Percentiles rank a stretch among this genome's conserved stretches.
phyloP scores from a whole-genome alignment of 2,113 vertebrate genomes.

The Phalacrocorax brasilianus region DNA sequence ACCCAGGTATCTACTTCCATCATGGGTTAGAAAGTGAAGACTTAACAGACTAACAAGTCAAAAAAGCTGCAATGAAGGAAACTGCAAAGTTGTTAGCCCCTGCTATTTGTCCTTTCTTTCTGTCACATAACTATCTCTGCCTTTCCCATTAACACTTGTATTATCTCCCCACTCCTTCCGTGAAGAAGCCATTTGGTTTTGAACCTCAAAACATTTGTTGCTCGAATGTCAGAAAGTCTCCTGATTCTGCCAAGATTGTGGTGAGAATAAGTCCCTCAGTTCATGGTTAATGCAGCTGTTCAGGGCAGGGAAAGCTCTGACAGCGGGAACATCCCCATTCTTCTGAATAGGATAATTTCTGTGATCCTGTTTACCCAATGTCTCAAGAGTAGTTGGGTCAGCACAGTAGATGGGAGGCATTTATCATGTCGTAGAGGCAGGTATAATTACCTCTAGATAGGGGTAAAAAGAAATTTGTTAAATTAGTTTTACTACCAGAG shows the following conservation, averaged over 20 bases:
- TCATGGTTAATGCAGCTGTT: rapidly evolving
- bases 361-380: background rate
- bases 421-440: background rate
- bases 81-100: background rate
- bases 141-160: background rate
- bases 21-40: background rate
- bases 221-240: background rate
- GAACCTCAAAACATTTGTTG: background rate
- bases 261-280: background rate
- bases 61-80: background rate
- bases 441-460: background rate
- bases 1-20: background rate
- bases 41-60: background rate
- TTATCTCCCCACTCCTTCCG: background rate
- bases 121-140: too few species aligned
- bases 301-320: background rate
- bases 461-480: background rate
- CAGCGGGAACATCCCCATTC: rapidly evolving
- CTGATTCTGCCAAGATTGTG: background rate
- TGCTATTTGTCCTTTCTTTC: background rate
- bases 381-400: background rate
- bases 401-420: background rate
- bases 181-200: background rate
- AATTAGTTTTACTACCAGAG: background rate
- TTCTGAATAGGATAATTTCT: background rate